Base-by-base conservation (phyloP, 2,888 invertebrate genomes). In the Agapostemon virescens region DNA sequence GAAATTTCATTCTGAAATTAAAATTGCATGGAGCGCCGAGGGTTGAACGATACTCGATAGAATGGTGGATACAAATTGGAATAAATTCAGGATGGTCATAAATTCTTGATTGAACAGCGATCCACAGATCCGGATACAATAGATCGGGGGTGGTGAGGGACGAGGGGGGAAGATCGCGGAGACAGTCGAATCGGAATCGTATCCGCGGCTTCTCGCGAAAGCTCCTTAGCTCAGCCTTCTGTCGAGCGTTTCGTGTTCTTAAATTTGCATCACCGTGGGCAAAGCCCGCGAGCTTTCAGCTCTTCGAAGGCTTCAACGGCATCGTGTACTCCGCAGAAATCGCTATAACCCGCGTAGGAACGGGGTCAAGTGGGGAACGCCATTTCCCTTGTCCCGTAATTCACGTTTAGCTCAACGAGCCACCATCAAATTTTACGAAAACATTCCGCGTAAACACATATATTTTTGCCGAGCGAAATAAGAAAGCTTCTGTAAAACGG, bases 221-320 rank as follows among this genome's bases (percentile, higher is more conserved):
- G 58, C 70, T 70, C 58, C 42, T 40, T 58, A 42, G 40, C 40
- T n/a, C 58, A 40, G 71, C 33, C 45, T 17, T 58, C 45, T 17
- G 38, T 30, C 69, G 45, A 63, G 61, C 33, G 23, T 63, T 40
- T 30, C 71, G 42, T 71, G 15, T 42, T 42, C 61, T 45, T 63
- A 71, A 71, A 63, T 71, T 71, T 71, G 45, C 71, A 63, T 71
- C 33, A 42, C 30, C 58, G 33, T 42, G 58, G 40, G 42, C 58
- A 63, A 36, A 71, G 71, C 71, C 17, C 45, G 23, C 40, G 63
- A 61, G 33, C 71, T 45, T 45, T 63, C 23, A 23, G 20, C 71
- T 71, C 61, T 45, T 71, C 61, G 61, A 63, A 63, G 33, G 58
- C 42, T 71, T 63, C 61, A 30, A 42, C 42, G 30, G 45, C 33